phyloP scores from a whole-genome alignment of 2,113 vertebrate genomes.

The Formicarius rufipectus region DNA sequence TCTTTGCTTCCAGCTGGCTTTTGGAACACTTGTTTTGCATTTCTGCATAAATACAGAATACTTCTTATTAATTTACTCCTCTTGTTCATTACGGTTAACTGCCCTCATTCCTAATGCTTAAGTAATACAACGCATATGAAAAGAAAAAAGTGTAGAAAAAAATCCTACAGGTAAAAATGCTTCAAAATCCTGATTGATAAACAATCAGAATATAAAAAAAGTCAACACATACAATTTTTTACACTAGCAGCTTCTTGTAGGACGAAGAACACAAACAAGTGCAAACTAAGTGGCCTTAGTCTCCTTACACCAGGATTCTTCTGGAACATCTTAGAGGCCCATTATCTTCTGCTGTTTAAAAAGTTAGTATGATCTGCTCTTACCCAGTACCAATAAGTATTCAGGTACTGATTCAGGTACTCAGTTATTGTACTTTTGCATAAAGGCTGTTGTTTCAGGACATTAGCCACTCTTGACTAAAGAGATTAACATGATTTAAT shows the following conservation, averaged over 20 bases:
- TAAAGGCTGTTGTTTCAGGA: not conserved
- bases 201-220: not conserved
- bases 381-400: not conserved
- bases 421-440: not conserved
- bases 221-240: not conserved
- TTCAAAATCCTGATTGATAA: not conserved
- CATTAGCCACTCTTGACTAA: not conserved
- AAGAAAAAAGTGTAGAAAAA: not conserved
- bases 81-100: not conserved
- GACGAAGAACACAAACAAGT: not conserved
- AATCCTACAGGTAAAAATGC: not conserved
- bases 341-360: not conserved
- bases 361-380: not conserved
- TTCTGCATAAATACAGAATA: constrained; percentile 77
- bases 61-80: not conserved
- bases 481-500: not conserved
- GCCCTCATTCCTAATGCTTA: not conserved
- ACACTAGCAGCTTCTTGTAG: not conserved
- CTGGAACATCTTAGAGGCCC: not conserved
- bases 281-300: not conserved
- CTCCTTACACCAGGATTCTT: not conserved
- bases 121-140: not conserved
- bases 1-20: constrained; percentile 71
- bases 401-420: not conserved
- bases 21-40: constrained; percentile 65